phyloP scores from a whole-genome alignment of 1,140 invertebrate species.

The honey bee (Apis mellifera) region Amel_HAv3.1 CM009934.2:3715501-3716000 shows the following conservation, averaged over 20 bases:
- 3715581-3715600: not conserved
- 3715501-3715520: constrained; percentile 1
- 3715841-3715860: not conserved
- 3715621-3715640: constrained; percentile 1
- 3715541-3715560: not conserved
- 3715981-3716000: too few species aligned
- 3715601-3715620: constrained; percentile 15
- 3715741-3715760: constrained; percentile 17
- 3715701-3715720: constrained; percentile 85
- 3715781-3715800: constrained; percentile 6
- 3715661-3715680: constrained; percentile 77
- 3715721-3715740: constrained; percentile 86
- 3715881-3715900: not conserved
- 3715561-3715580: not conserved
- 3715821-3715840: not conserved
- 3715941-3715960: too few species aligned
- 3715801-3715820: constrained; percentile 12
- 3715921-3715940: too few species aligned
- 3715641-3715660: constrained; percentile 11
- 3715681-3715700: constrained; percentile 86
- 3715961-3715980: too few species aligned
- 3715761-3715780: not conserved
- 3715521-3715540: constrained; percentile 13
- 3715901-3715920: too few species aligned
- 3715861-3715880: not conserved